Percentiles rank a stretch among this genome's conserved stretches.
Evolutionary conservation across 2,113 vertebrate species (phyloP).

Genomic region (Corydoras sp.): DNA sequence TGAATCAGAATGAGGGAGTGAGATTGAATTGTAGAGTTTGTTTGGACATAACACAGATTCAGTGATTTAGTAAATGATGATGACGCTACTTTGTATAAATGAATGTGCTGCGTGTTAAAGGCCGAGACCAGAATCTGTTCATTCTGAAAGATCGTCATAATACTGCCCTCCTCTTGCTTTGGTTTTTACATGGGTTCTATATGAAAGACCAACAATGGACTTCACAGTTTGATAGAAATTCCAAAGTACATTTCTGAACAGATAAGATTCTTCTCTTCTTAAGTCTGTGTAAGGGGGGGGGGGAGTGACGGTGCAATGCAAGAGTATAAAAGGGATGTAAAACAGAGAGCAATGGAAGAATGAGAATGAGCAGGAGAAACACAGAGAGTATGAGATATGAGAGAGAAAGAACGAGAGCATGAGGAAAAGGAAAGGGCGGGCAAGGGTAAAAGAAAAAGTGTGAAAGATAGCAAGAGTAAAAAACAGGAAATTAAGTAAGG

Average conservation of each 20-base stretch:
- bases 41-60: too few species aligned
- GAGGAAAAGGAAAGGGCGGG: not conserved
- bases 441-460: slow-evolving; percentile 15
- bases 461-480: slow-evolving; percentile 19
- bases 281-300: slow-evolving; percentile 46
- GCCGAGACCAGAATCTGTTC: too few species aligned
- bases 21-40: too few species aligned
- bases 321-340: too few species aligned
- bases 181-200: slow-evolving; percentile 20
- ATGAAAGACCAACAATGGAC: slow-evolving; percentile 45
- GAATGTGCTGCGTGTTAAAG: too few species aligned
- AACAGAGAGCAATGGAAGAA: too few species aligned
- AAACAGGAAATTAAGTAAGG: not conserved
- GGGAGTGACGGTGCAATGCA: too few species aligned
- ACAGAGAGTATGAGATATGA: slow-evolving; percentile 24
- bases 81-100: too few species aligned
- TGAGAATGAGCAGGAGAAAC: too few species aligned
- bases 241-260: slow-evolving; percentile 50
- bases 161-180: slow-evolving; percentile 9
- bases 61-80: too few species aligned
- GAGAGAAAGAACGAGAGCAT: slow-evolving; percentile 26
- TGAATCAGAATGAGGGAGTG: not conserved
- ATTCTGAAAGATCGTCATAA: too few species aligned
- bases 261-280: slow-evolving; percentile 63
- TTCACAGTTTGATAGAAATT: slow-evolving; percentile 57